Conservation (phyloP, 2,888 invertebrate genomes). For the Helobdella robusta region DNA sequence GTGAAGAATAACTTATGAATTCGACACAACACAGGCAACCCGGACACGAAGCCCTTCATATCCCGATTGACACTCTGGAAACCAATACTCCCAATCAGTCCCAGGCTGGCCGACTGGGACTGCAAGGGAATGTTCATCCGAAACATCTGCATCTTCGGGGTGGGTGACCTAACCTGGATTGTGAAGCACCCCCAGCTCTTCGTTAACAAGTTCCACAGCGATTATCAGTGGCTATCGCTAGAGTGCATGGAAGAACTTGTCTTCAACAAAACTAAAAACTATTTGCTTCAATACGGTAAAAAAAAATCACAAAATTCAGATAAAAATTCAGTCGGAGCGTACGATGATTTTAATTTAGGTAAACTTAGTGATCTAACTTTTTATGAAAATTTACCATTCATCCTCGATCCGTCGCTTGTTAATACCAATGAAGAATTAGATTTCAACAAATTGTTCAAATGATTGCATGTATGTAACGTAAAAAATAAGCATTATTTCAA, state of each 20-base stretch:
- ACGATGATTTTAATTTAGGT: too few relatives aligned
- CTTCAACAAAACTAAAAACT: conserved; percentile 27
- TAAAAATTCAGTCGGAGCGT: too few relatives aligned
- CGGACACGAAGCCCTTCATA: conserved; percentile 31
- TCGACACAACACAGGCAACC: conserved; percentile 32
- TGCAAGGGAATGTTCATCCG: conserved; percentile 41
- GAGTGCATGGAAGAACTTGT: conserved; percentile 33
- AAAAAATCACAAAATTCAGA: conserved; percentile 26
- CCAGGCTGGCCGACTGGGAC: conserved; percentile 30
- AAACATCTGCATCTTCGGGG: conserved; percentile 42
- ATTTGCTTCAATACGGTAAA: background rate
- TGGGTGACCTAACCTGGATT: conserved; percentile 39
- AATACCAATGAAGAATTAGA: too few relatives aligned
- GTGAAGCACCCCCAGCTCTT: conserved; percentile 39
- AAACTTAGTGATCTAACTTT: too few relatives aligned
- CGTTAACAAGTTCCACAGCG: conserved; percentile 41
- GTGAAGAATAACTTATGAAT: too few relatives aligned
- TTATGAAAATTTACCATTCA: too few relatives aligned
- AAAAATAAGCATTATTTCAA: too few relatives aligned
- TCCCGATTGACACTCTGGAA: conserved; percentile 30
- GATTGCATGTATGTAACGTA: too few relatives aligned
- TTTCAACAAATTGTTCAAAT: too few relatives aligned
- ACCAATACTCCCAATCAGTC: conserved; percentile 26
- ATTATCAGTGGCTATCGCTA: conserved; percentile 28
- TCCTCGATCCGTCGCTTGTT: too few relatives aligned